Conservation (phyloP, 2,888 invertebrate genomes). For the Lasioglossum zephyrum region DNA sequence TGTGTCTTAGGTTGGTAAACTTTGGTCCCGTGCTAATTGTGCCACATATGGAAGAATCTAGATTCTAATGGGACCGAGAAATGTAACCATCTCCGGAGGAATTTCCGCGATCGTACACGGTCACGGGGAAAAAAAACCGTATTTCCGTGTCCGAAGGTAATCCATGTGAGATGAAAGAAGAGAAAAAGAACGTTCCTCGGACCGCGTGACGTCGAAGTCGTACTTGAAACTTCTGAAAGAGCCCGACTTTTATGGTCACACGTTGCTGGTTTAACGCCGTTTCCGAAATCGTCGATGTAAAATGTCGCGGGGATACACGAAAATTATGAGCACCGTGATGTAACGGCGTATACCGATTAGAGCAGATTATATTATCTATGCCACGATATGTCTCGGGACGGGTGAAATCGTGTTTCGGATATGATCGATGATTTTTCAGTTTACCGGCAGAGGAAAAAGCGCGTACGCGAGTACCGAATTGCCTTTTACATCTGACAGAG, state of each 20-base stretch:
- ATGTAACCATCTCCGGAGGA: neutral
- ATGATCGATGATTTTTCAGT: neutral
- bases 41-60: constrained; percentile 4
- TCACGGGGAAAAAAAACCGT: neutral
- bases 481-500: neutral
- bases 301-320: constrained; percentile 7
- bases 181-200: constrained; percentile 33
- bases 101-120: neutral
- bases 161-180: constrained; percentile 30
- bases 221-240: constrained; percentile 60
- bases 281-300: constrained; percentile 40
- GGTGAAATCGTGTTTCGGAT: neutral
- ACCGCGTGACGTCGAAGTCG: constrained; percentile 47
- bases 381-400: neutral
- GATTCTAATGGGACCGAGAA: constrained; percentile 8
- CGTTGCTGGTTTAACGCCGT: constrained; percentile 45
- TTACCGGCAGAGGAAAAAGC: neutral
- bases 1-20: constrained; percentile 9
- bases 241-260: constrained; percentile 61
- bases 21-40: constrained; percentile 12
- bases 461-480: neutral
- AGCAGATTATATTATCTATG: neutral
- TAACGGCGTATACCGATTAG: constrained; percentile 25
- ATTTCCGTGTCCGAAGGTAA: constrained; percentile 9
- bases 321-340: constrained; percentile 42